phyloP scores from a whole-genome alignment of 1,140 invertebrate species.

The Tetragnatha versicolor region DNA sequence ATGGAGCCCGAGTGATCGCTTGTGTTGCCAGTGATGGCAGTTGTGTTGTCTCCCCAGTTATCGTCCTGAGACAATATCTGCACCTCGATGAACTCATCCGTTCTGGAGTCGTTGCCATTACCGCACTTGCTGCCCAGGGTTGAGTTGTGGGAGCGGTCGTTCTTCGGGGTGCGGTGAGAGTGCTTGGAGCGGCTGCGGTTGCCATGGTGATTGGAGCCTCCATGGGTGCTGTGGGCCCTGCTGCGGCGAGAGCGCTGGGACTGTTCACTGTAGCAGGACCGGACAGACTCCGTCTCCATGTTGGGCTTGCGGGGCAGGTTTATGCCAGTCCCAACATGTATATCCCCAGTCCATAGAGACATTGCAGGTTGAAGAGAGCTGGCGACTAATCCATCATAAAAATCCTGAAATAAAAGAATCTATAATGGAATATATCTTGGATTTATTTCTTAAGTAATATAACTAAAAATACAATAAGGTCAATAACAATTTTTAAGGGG shows the following conservation, averaged over 20 bases:
- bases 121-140: slow-evolving; percentile 59
- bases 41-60: slow-evolving; percentile 98
- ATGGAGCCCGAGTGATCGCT: slow-evolving; percentile 93
- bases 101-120: slow-evolving; percentile 59
- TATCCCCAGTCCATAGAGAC: slow-evolving; percentile 55
- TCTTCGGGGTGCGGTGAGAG: slow-evolving; percentile 56
- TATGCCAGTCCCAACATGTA: slow-evolving; percentile 50
- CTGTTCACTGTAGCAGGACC: slow-evolving; percentile 57
- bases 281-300: slow-evolving; percentile 58
- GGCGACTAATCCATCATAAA: background rate
- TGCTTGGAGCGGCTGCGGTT: slow-evolving; percentile 45
- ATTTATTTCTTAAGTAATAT: too few relatives aligned
- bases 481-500: too few relatives aligned
- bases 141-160: slow-evolving; percentile 60
- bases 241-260: slow-evolving; percentile 54
- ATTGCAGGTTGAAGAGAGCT: background rate
- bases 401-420: slow-evolving; percentile 6
- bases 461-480: too few relatives aligned
- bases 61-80: slow-evolving; percentile 93
- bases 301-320: slow-evolving; percentile 52
- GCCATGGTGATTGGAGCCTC: slow-evolving; percentile 43
- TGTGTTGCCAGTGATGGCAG: slow-evolving; percentile 94
- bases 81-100: slow-evolving; percentile 84
- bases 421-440: too few relatives aligned
- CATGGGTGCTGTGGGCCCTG: slow-evolving; percentile 51